Evolutionary conservation across 2,113 vertebrate species (phyloP).

Genomic region (Parotia lawesii): DNA sequence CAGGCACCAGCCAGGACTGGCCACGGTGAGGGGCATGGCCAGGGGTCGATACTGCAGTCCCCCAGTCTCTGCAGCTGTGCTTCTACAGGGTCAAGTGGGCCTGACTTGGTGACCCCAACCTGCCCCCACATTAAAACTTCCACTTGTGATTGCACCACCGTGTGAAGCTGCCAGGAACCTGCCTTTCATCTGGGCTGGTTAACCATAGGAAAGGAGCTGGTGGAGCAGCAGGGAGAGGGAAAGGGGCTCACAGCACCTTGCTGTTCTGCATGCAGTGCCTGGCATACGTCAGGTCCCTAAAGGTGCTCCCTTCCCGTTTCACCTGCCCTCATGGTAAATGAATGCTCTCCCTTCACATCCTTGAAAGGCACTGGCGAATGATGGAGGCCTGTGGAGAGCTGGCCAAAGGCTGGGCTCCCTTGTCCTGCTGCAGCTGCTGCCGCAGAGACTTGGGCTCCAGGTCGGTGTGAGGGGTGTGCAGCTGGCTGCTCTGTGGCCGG

Average conservation of each 20-base stretch:
- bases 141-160: no score
- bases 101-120: fast-evolving
- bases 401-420: conserved; percentile 76
- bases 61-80: neutral
- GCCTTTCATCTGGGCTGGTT: neutral
- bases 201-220: neutral
- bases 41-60: fast-evolving
- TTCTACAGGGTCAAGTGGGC: fast-evolving
- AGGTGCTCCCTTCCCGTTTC: conserved; percentile 82
- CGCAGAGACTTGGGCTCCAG: conserved; percentile 76
- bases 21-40: fast-evolving
- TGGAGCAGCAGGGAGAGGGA: neutral
- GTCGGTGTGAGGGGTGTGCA: conserved; percentile 66
- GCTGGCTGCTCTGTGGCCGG: neutral
- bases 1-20: neutral
- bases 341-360: conserved; percentile 82
- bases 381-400: conserved; percentile 80
- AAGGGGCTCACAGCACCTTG: conserved; percentile 27
- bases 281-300: conserved; percentile 80
- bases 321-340: conserved; percentile 80
- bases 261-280: conserved; percentile 85
- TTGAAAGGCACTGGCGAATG: conserved; percentile 82
- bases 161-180: neutral
- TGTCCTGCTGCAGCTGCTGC: conserved; percentile 85
- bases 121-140: fast-evolving